These are phyloP conservation scores for Catalaphyllia jardinei DNA, from an alignment of 64 coral and sea anemone genomes.

Conservation along the genomic window DNA sequence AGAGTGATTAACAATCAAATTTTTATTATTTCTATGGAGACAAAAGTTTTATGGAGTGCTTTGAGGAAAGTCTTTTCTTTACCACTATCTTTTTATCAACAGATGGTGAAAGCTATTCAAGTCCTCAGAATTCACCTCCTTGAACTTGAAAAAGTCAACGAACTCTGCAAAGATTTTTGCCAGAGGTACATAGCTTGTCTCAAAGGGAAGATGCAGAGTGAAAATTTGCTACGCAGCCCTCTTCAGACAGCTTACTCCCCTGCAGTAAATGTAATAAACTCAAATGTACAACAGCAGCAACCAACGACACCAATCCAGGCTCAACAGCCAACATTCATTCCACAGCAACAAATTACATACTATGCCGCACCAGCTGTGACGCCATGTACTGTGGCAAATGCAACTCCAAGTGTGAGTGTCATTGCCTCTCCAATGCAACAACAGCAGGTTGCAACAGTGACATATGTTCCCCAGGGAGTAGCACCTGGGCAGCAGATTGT, in stretches of 20 bases:
- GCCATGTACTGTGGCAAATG: constrained; percentile 82
- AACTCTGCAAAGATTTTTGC: constrained; percentile 99
- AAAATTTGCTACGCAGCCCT: constrained; percentile 90
- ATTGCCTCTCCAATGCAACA: constrained; percentile 66
- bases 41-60: neutral
- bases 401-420: constrained; percentile 70
- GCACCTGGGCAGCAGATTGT: constrained; percentile 60
- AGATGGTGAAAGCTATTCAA: constrained; percentile 99
- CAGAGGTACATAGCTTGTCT: constrained; percentile 99
- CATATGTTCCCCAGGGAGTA: constrained; percentile 66
- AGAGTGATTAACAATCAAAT: too few relatives aligned
- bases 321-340: constrained; percentile 20
- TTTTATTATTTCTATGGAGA: neutral
- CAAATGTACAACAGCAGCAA: constrained; percentile 60
- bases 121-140: constrained; percentile 94
- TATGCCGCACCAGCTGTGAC: constrained; percentile 58
- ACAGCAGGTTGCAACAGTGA: constrained; percentile 61
- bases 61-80: neutral
- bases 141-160: constrained; percentile 98
- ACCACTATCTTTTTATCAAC: neutral
- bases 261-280: constrained; percentile 49
- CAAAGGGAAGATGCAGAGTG: constrained; percentile 98
- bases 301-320: constrained; percentile 49
- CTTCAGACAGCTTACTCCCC: constrained; percentile 61
- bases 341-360: constrained; percentile 72